Base-by-base conservation (phyloP, 2,888 invertebrate species). In the Sisyra nigra region DNA sequence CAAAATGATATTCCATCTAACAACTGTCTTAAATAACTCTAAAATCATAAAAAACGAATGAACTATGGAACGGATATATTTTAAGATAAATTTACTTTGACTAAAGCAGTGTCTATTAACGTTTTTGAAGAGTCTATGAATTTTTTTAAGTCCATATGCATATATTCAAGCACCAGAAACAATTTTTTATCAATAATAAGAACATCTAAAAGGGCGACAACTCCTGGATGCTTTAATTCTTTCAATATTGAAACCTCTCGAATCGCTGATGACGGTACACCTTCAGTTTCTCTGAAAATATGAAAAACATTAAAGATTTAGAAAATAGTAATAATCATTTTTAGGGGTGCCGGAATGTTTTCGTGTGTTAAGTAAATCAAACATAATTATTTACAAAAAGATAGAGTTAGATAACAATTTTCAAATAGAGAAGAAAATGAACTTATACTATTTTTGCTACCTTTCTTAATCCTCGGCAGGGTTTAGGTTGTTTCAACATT, bases 191-290 rank as follows among this genome's bases (percentile, higher is more conserved):
- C 84, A 14, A 81, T 76, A 52, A 86, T 82, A 45, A 94, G 77
- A 45, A 96, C 89, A 64, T 94, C 94, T 50, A 85, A 72, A 36
- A 96, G 69, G 51, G 83, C 80, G 44, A 97, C 91, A 47, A 98
- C 83, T 51, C 85, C 86, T 0, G 84, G 81, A 67, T 97, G 96
- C 39, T 80, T 74, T 34, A 98, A 69, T 56, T 85, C 88, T 56
- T 89, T 89, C 44, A 98, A 67, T 44, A 96, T 71, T 0, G 92
- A 87, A 55, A 98, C 94, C 70, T 98, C 98, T 45, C 97, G 71
- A 48, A 97, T 82, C 3, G 97, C 94, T 17, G 97, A 97, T 18
- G 94, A 93, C 13, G 97, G 97, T 14, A 98, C 89, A 14, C 97
- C 97, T 65, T 96, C 97, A 1, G 86, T 82, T 63, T 96, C 94